Percentiles rank a stretch among this genome's conserved stretches.
Conservation (phyloP, 1,140 invertebrate genomes). For the Drosophila triauraria region DNA sequence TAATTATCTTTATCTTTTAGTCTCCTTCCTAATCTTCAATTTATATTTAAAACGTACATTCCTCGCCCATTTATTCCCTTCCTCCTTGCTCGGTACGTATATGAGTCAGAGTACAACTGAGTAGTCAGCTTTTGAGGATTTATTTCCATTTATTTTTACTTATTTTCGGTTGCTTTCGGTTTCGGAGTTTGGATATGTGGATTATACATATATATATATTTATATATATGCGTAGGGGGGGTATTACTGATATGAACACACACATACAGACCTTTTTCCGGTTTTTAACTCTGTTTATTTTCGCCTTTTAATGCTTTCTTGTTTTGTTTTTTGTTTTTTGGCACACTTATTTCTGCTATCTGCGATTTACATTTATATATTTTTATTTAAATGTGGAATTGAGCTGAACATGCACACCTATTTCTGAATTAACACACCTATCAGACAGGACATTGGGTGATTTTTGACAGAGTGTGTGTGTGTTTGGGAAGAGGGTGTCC, state of each 20-base stretch:
- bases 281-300: constrained; percentile 32
- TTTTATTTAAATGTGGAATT: constrained; percentile 57
- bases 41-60: constrained; percentile 54
- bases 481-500: not conserved
- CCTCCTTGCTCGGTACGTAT: constrained; percentile 43
- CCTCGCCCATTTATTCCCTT: constrained; percentile 9
- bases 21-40: not conserved
- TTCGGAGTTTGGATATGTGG: constrained; percentile 30
- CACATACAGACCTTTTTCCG: constrained; percentile 19
- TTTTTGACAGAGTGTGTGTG: constrained; percentile 1
- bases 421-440: constrained; percentile 15
- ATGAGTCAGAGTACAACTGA: constrained; percentile 60
- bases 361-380: constrained; percentile 54
- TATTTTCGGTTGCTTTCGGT: not conserved
- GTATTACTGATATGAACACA: constrained; percentile 51
- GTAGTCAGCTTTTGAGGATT: constrained; percentile 33
- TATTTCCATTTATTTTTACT: not conserved
- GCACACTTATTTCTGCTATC: constrained; percentile 44
- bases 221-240: not conserved
- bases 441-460: constrained; percentile 19
- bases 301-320: constrained; percentile 33
- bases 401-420: constrained; percentile 50
- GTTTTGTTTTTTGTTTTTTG: constrained; percentile 19
- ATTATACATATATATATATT: constrained; percentile 36
- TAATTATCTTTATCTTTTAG: constrained; percentile 49